Conservation (phyloP, 2,113 vertebrate genomes). For the Chauna torquata region DNA sequence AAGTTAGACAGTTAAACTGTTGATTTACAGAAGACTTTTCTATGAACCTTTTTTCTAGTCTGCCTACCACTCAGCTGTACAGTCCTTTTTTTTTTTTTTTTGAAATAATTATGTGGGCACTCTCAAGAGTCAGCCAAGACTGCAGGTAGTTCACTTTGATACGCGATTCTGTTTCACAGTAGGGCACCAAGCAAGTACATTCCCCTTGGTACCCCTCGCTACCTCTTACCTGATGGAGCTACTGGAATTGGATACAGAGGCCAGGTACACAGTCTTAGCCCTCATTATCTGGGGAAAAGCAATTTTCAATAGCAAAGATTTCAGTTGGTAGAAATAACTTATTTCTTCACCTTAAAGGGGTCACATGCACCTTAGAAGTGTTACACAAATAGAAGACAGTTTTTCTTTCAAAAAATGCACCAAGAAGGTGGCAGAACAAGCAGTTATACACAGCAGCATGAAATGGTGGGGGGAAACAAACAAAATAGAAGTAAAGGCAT, state of each 20-base stretch:
- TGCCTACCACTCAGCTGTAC: background rate
- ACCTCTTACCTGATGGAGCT: background rate
- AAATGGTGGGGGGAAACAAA: background rate
- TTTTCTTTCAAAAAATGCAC: slow-evolving; percentile 5
- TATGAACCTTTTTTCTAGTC: background rate
- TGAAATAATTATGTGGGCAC: background rate
- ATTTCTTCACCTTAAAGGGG: background rate
- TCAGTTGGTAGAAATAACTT: background rate
- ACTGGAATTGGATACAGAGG: background rate
- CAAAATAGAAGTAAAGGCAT: background rate
- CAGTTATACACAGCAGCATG: background rate
- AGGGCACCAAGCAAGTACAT: background rate
- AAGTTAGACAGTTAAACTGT: background rate
- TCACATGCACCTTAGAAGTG: background rate
- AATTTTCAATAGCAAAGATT: background rate
- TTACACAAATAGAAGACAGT: background rate
- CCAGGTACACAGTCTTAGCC: background rate
- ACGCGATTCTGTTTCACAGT: background rate
- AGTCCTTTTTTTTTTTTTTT: background rate
- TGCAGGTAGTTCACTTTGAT: accelerated
- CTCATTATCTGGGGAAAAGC: background rate
- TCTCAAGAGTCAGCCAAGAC: background rate
- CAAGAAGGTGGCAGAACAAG: background rate
- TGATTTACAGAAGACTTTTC: background rate
- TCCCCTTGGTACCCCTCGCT: no score